phyloP scores from a whole-genome alignment of 2,888 invertebrate species.

The Hydrotaea cyrtoneurina region DNA sequence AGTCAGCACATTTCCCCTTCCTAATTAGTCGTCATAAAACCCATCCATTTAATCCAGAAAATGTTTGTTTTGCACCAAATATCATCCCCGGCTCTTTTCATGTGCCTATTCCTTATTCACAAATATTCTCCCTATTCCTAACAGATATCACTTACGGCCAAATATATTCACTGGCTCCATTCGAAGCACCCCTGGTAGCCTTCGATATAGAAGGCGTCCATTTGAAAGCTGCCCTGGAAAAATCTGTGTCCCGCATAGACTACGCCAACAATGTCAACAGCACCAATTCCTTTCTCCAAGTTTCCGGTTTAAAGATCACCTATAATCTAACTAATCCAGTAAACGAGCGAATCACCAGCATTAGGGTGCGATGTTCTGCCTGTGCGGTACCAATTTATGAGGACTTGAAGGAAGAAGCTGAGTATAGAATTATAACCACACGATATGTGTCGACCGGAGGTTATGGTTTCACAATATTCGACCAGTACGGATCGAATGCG shows the following conservation, averaged over 20 bases:
- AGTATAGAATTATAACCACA: constrained; percentile 84
- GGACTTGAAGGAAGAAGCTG: constrained; percentile 82
- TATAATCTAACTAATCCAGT: constrained; percentile 83
- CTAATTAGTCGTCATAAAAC: too few relatives aligned
- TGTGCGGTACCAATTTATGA: constrained; percentile 84
- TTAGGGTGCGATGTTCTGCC: constrained; percentile 83
- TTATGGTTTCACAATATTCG: constrained; percentile 83
- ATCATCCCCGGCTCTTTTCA: too few relatives aligned
- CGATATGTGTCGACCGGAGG: constrained; percentile 85
- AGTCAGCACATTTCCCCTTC: too few relatives aligned
- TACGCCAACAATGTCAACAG: constrained; percentile 5
- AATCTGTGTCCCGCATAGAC: constrained; percentile 48
- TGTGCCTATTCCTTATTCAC: too few relatives aligned
- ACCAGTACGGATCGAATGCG: constrained; percentile 71
- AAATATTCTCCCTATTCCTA: neutral
- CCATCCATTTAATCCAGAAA: too few relatives aligned
- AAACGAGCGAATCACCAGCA: constrained; percentile 83
- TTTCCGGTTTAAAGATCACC: constrained; percentile 81
- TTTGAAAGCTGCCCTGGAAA: constrained; percentile 55
- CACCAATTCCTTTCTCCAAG: constrained; percentile 79
- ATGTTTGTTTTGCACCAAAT: too few relatives aligned
- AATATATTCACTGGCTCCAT: constrained; percentile 49
- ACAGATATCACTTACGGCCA: constrained; percentile 56
- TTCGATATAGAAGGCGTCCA: constrained; percentile 53
- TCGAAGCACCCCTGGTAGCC: constrained; percentile 50